Base-by-base conservation (phyloP, 2,797 vertebrate genomes). In the Sternarchorhynchus goeldii region DNA sequence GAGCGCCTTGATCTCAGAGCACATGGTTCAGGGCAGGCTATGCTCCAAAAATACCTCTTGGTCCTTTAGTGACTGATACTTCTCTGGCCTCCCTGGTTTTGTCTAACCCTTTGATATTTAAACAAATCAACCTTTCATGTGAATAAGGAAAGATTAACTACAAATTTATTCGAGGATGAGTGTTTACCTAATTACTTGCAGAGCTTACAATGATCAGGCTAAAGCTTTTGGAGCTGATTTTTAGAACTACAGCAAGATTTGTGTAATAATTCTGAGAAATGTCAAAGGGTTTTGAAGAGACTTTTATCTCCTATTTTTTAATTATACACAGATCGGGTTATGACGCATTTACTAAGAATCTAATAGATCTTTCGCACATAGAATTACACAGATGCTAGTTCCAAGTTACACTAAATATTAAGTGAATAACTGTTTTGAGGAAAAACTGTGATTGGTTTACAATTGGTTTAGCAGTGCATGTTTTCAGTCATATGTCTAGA, bases 31-130 rank as follows among this genome's bases (percentile, higher is more conserved):
- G n/a, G 63, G 78, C 64, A 74, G 85, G 82, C 83, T 83, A 36
- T 50, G 56, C 73, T 81, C 73, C 76, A 70, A 81, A 82, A 84
- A 85, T 77, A 87, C 53, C 73, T 60, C 65, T 39, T 66, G 18
- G 31, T 84, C 81, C 70, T 76, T 63, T 59, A 25, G 70, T 69
- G 82, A 75, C 68, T 84, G 82, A 68, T 74, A 68, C 75, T 68
- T 25, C 74, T 79, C 59, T 58, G 78, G 78, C 77, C 75, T 75
- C n/a, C 62, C 80, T 81, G 81, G 53, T 83, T 77, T 85, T 83
- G 73, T 78, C 77, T 63, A 81, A 72, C 36, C 70, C 86, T 91
- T 89, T 90, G 86, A 90, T 90, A 89, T 89, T 88, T 85, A 85
- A 90, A 88, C 82, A 82, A 85, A 80, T 85, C 71, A 60, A 87